Evolutionary conservation across 2,113 vertebrate species (phyloP), one percentile per base, ranked within the genome.

Genomic region (Phylloscopus trochiloides): DNA sequence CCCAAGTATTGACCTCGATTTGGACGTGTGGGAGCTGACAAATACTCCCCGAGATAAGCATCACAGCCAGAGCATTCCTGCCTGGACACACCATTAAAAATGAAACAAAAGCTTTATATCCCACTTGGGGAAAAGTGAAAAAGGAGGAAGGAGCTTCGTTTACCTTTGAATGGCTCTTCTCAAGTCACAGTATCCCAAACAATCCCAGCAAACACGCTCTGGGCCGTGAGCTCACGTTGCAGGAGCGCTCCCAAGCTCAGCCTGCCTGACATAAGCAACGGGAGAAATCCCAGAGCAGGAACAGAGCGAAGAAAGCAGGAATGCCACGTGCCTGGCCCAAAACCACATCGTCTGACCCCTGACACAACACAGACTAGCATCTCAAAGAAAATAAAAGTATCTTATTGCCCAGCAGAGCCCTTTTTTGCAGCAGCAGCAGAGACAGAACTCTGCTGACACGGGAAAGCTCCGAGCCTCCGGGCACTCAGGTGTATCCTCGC

Each of bases 131-230:
- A 17, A 50, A 78, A 72, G 50, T 3, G 29, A 91, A 74, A 63
- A 68, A 86, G 67, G 47, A 83, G 48, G 90, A 90, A 62, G 58
- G 52, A 86, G 36, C 80, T 52, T 78, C 0, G 0, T 89, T 91
- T 92, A 81, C 73, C 83, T 94, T 48, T 84, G 86, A 79, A 95
- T 38, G 77, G 84, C 70, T 80, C 86, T 92, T 74, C 58, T 90
- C 47, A 61, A 89, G 62, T 21, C 76, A 31, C 29, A 38, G 66
- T 9, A 94, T 63, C 65, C 52, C 76, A 71, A 81, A 55, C 57
- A 81, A 55, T 24, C 52, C 48, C 70, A 71, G 86, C 58, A 68
- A 93, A 85, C 63, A 17, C 1, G 38, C 34, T 57, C 38, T 62
- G 75, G 94, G 90, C 76, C 58, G 12, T 86, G 66, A 90, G 72